Base-by-base conservation (phyloP, 2,797 vertebrate species). In the Pterois miles region DNA sequence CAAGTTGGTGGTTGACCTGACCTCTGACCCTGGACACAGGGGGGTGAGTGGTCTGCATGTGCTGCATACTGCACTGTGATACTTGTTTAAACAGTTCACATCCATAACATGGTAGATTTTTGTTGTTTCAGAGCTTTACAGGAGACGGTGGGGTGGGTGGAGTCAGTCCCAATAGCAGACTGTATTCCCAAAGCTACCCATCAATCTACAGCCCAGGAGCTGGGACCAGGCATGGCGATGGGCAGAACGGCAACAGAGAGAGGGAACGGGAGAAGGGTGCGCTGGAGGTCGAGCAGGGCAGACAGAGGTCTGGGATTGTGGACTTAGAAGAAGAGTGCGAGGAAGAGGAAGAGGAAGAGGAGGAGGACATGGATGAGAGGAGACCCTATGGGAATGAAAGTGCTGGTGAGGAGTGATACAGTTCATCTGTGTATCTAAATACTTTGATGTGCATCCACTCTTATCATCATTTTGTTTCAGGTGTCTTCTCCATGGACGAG, bases 401-500 rank as follows among this genome's bases (percentile, higher is more conserved):
- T 3, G 91, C 92, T 1, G 96, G 94, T 94, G 77, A 89, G 84
- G 75, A 79, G 29, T 1, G 1, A 16, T 0, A 4, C 13, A 0
- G 31, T 56, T 22, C 0, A n/a, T 22, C 1, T 22, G 29, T 50
- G 2, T n/a, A 1, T 59, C 36, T 11, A 34, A 38, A 29, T 40
- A 8, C 18, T 43, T 10, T 23, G 11, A 23, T 8, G 5, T 36
- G 33, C 9, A 0, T 0, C 1, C 3, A 3, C 46, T 34, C 34
- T 54, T 13, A 4, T 60, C 4, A 1, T 74, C 5, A 0, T 18
- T 72, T 34, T 50, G 4, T 65, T 63, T 2, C 90, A 98, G 97
- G 96, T 36, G 95, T 98, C 14, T 98, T 98, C 81, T 95, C 96
- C 34, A 98, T 98, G 97, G 97, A 98, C 0, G 97, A 98, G 84